Evolutionary conservation across 2,113 vertebrate genomes (phyloP), one percentile per base, ranked within the genome.

Genomic region (Noturus placidus): DNA sequence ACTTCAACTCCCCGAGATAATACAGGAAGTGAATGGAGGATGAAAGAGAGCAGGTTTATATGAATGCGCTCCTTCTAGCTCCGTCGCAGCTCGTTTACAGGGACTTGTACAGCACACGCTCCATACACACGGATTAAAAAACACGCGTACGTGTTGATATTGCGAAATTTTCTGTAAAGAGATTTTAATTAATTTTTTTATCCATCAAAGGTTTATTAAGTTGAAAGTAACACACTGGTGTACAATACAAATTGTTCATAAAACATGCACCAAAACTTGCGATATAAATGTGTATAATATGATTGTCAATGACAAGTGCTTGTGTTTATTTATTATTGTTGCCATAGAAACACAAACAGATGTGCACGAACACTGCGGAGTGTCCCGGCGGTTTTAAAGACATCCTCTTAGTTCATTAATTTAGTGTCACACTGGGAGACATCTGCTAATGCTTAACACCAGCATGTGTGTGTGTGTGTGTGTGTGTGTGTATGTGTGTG

Each of bases 391-490:
- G 11, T 84, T 77, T 82, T 82, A 88, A 83, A 91, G 80, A 82
- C 85, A 81, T 90, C 89, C 85, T 85, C 80, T 88, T 46, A 65
- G 81, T 89, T 89, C 84, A 88, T 88, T 88, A 88, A 76, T 63
- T 81, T 87, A 90, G 56, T 56, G 79, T 85, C 88, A 88, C 86
- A 86, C 81, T 46, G 85, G 84, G 86, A 83, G 30, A 84, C 88
- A 83, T 80, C 86, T 89, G 90, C 67, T 85, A 77, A 83, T 90
- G 87, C 35, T 88, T 88, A 90, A 85, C 87, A 82, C 57, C 1
- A n/a, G 11, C 50, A 54, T 83, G 57, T 69, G 33, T 82, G 78
- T 77, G 81, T 87, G 76, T 86, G 69, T 77, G 33, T 17, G 54
- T 56, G 54, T 79, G 57, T 76, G 72, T 76, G 72, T 76, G 35